Conservation (phyloP, 30 jellyfish, hydroid and myxozoan species). For the Clytia hemisphaerica region DNA sequence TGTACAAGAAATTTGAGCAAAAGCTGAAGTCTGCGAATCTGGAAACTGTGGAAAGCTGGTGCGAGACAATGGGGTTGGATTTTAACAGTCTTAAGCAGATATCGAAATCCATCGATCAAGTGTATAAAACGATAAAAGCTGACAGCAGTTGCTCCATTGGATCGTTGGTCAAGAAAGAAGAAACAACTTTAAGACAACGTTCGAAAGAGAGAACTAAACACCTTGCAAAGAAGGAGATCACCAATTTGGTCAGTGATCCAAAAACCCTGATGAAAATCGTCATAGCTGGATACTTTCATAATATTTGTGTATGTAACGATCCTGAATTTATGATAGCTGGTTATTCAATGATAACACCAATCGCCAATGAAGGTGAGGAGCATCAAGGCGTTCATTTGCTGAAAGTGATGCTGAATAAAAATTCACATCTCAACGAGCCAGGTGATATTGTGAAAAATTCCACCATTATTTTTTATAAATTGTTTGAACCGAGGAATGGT, state of each 20-base stretch:
- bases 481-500: neutral
- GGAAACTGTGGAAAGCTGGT: neutral
- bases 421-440: neutral
- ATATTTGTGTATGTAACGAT: neutral
- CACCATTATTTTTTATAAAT: neutral
- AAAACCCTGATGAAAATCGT: neutral
- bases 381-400: neutral
- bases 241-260: neutral
- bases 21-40: neutral
- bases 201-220: no score
- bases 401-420: neutral
- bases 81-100: neutral
- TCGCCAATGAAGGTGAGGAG: neutral
- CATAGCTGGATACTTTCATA: constrained; percentile 1
- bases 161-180: no score
- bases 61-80: neutral
- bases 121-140: no score
- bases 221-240: no score
- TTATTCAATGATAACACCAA: neutral
- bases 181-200: no score
- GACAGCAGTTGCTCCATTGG: no score
- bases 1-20: neutral
- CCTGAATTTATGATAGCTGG: neutral
- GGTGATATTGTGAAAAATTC: neutral
- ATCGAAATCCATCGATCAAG: no score